Evolutionary conservation across 2,888 invertebrate species (phyloP).

Genomic region (Heliconius hortense): DNA sequence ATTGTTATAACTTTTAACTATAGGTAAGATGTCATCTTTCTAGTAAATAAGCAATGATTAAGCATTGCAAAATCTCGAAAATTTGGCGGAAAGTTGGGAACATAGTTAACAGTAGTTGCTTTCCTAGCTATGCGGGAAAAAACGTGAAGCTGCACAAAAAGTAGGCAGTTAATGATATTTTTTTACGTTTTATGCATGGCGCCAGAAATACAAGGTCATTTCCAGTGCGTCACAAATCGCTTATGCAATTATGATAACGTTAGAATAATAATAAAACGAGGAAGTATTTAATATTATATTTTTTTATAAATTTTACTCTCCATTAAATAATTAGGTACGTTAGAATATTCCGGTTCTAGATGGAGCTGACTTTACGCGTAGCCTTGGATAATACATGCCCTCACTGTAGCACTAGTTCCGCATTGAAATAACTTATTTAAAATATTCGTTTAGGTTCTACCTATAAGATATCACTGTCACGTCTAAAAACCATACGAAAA

Average conservation of each 20-base stretch:
- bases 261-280: neutral
- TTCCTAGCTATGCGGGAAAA: too few species aligned
- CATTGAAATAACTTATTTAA: constrained; percentile 2
- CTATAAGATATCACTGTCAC: neutral
- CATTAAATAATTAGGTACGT: neutral
- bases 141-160: too few species aligned
- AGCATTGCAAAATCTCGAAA: too few species aligned
- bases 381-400: constrained; percentile 1
- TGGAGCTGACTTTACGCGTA: neutral
- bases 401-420: neutral
- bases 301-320: neutral
- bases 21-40: constrained; percentile 53
- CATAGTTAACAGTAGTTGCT: too few species aligned
- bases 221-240: neutral
- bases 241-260: constrained; percentile 1
- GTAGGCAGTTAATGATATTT: neutral
- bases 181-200: neutral
- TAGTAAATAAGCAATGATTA: neutral
- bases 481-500: neutral
- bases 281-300: neutral
- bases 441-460: neutral
- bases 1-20: constrained; percentile 76
- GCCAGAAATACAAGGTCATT: neutral
- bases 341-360: constrained; percentile 15
- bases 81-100: too few species aligned